Evolutionary conservation across 2,113 vertebrate genomes (phyloP).

Genomic region (Oryzias curvinotus): DNA sequence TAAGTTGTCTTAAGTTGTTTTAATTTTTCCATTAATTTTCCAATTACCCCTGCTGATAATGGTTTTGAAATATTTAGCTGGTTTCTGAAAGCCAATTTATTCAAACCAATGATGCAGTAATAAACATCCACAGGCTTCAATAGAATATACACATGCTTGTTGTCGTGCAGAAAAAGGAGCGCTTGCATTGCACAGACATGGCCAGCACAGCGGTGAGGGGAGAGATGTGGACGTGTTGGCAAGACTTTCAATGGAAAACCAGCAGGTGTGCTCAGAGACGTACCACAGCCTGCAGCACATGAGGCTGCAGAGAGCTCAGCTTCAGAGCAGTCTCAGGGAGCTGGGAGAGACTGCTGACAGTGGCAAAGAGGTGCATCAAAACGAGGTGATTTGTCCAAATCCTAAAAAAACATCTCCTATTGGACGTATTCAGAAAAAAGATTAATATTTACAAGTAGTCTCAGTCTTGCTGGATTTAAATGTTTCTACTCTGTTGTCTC

Average conservation of each 20-base stretch:
- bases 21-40: too few species aligned
- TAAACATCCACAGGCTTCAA: background rate
- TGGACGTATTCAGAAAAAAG: too few species aligned
- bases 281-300: constrained; percentile 83
- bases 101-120: background rate
- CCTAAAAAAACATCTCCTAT: background rate
- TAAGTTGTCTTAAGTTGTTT: too few species aligned
- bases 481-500: background rate
- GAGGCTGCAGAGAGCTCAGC: constrained; percentile 78
- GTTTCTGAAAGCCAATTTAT: background rate
- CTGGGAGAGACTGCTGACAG: constrained; percentile 6
- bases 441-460: too few species aligned
- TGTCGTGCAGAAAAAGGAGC: constrained; percentile 39
- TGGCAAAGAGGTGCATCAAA: constrained; percentile 3
- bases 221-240: constrained; percentile 51
- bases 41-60: background rate
- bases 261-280: constrained; percentile 77
- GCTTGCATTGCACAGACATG: constrained; percentile 10
- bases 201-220: background rate
- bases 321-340: constrained; percentile 73
- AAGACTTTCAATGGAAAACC: constrained; percentile 79
- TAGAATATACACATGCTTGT: constrained; percentile 3
- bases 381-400: constrained; percentile 28
- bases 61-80: background rate
- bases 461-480: too few species aligned